phyloP scores from a whole-genome alignment of 2,888 invertebrate species.

The Itoplectis maculator region DNA sequence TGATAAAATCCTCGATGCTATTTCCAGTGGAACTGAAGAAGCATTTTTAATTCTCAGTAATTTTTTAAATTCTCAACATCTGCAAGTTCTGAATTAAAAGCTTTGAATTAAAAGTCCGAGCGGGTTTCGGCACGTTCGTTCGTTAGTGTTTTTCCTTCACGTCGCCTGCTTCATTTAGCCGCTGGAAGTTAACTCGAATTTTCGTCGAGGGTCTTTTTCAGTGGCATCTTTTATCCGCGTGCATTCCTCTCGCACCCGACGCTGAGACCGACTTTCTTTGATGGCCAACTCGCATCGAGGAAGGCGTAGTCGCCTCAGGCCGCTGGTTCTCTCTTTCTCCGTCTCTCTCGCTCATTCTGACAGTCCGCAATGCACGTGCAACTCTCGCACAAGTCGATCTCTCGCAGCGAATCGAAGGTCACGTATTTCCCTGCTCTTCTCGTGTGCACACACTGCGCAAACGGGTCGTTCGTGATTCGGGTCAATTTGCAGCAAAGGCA shows the following conservation, averaged over 20 bases:
- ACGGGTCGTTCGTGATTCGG: slow-evolving; percentile 34
- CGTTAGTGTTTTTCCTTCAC: not conserved
- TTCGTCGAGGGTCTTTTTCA: slow-evolving; percentile 7
- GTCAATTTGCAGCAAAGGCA: slow-evolving; percentile 39
- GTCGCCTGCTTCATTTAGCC: not conserved
- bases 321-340: slow-evolving; percentile 21
- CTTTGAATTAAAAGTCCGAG: not conserved
- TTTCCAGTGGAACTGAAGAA: slow-evolving; percentile 10
- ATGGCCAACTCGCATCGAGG: slow-evolving; percentile 36
- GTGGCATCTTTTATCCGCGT: slow-evolving; percentile 26
- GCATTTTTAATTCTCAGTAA: not conserved
- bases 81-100: not conserved
- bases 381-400: slow-evolving; percentile 39
- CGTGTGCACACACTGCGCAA: slow-evolving; percentile 19
- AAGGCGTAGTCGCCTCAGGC: slow-evolving; percentile 48
- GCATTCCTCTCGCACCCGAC: slow-evolving; percentile 49
- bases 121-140: not conserved
- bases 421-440: slow-evolving; percentile 41
- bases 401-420: slow-evolving; percentile 42
- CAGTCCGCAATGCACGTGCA: slow-evolving; percentile 17
- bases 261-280: slow-evolving; percentile 55
- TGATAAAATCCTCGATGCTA: slow-evolving; percentile 28
- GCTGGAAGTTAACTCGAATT: slow-evolving; percentile 17
- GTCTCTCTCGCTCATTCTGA: not conserved
- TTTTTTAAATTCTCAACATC: not conserved